A percentile compares a stretch with the other conserved stretches of the same genome.
phyloP scores from a whole-genome alignment of 2,888 invertebrate species.

The Aethes cnicana region DNA sequence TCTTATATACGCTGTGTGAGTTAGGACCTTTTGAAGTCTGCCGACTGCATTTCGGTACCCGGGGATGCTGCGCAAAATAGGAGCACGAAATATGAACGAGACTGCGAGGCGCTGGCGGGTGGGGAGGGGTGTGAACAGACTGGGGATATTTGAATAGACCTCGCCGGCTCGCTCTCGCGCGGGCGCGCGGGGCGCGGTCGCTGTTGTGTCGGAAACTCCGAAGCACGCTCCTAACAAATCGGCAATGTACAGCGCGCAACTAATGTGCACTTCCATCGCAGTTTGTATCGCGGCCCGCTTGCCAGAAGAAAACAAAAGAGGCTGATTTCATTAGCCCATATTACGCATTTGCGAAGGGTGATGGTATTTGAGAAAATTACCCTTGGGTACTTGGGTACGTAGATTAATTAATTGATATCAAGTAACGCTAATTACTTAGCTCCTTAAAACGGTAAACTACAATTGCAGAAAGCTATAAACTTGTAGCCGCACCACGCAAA shows the following conservation, averaged over 20 bases:
- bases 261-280: constrained; percentile 75
- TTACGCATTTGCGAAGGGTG: constrained; percentile 70
- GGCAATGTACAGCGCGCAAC: constrained; percentile 69
- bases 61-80: constrained; percentile 84
- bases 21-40: constrained; percentile 71
- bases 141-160: constrained; percentile 79
- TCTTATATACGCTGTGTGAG: constrained; percentile 26
- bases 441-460: too few species aligned
- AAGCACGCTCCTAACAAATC: constrained; percentile 72
- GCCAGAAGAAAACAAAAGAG: constrained; percentile 68
- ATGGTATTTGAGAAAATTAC: constrained; percentile 50
- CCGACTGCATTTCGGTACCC: constrained; percentile 76
- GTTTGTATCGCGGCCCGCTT: constrained; percentile 58
- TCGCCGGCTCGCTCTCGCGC: constrained; percentile 68
- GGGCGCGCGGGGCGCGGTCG: constrained; percentile 49
- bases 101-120: constrained; percentile 80
- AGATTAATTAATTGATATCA: constrained; percentile 32
- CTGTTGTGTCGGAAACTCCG: constrained; percentile 82
- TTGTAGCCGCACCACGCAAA: too few species aligned
- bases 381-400: constrained; percentile 36
- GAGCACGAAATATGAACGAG: constrained; percentile 83
- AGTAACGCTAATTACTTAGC: too few species aligned
- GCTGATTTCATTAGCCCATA: constrained; percentile 76
- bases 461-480: too few species aligned
- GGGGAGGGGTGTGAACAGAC: constrained; percentile 77